These are phyloP conservation scores for Myotis findleyi DNA, from an alignment of 2,797 vertebrate species.

Conservation along the genomic window DNA sequence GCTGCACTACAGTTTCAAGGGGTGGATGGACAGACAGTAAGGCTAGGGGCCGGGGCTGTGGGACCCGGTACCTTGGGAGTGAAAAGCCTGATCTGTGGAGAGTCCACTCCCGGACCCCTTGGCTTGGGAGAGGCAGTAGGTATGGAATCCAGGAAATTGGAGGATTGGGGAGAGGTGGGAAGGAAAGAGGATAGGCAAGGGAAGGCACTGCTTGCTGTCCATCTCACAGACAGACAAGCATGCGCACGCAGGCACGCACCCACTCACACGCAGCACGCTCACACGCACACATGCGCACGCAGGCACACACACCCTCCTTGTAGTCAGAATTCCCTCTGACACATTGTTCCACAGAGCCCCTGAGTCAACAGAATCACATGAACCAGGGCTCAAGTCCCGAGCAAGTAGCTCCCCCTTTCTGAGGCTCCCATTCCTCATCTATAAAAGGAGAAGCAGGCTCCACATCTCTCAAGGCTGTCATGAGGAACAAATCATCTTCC, in stretches of 20 bases:
- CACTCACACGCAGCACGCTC: neutral
- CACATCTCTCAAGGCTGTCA: constrained; percentile 44
- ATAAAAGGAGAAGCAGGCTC: constrained; percentile 53
- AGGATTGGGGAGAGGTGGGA: constrained; percentile 55
- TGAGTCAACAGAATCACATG: constrained; percentile 64
- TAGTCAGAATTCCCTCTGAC: constrained; percentile 60
- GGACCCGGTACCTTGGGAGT: neutral
- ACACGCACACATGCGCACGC: rapidly evolving
- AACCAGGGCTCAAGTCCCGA: constrained; percentile 41
- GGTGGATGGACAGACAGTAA: neutral
- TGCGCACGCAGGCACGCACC: too few relatives aligned
- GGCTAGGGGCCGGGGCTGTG: neutral
- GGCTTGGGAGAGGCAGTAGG: constrained; percentile 5
- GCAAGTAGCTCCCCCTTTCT: neutral
- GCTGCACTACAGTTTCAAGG: neutral
- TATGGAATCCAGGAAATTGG: constrained; percentile 43
- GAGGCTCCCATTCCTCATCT: constrained; percentile 66
- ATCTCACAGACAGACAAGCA: neutral
- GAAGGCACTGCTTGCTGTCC: constrained; percentile 53
- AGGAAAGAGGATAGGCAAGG: constrained; percentile 63
- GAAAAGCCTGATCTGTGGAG: constrained; percentile 8
- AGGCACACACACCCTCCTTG: neutral
- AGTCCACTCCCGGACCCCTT: constrained; percentile 40
- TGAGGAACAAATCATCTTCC: constrained; percentile 41
- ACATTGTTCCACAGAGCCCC: constrained; percentile 53